Percentiles rank a stretch among this genome's conserved stretches.
These are phyloP conservation scores for Passer montanus DNA, from an alignment of 2,113 vertebrate species.

Conservation along the genomic window DNA sequence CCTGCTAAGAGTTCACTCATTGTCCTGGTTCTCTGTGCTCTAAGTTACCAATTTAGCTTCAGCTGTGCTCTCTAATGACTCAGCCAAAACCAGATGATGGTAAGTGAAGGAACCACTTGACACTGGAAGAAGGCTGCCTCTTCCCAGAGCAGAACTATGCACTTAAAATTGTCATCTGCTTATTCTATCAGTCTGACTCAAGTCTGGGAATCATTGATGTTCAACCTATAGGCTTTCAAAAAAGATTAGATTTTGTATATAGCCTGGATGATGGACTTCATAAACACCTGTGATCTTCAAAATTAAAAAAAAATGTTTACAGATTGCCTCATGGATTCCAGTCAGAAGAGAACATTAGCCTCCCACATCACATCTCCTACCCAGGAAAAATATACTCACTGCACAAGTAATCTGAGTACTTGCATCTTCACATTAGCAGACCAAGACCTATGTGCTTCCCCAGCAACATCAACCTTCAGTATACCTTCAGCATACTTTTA, in stretches of 20 bases:
- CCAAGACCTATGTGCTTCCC: background rate
- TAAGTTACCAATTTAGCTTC: background rate
- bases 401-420: background rate
- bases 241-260: background rate
- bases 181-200: background rate
- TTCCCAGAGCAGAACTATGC: background rate
- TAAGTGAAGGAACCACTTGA: background rate
- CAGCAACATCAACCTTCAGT: background rate
- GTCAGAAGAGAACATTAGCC: background rate
- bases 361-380: background rate
- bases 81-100: background rate
- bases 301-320: background rate
- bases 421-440: background rate
- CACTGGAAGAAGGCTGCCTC: background rate
- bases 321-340: background rate
- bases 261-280: background rate
- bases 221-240: background rate
- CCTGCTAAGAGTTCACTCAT: background rate
- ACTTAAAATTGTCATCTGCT: background rate
- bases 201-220: background rate
- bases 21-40: background rate
- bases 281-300: background rate
- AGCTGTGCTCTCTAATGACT: background rate
- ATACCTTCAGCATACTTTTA: background rate
- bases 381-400: background rate